These are phyloP conservation scores for Chironomus tentans DNA, from an alignment of 2,888 invertebrate species.

Conservation along the genomic window DNA sequence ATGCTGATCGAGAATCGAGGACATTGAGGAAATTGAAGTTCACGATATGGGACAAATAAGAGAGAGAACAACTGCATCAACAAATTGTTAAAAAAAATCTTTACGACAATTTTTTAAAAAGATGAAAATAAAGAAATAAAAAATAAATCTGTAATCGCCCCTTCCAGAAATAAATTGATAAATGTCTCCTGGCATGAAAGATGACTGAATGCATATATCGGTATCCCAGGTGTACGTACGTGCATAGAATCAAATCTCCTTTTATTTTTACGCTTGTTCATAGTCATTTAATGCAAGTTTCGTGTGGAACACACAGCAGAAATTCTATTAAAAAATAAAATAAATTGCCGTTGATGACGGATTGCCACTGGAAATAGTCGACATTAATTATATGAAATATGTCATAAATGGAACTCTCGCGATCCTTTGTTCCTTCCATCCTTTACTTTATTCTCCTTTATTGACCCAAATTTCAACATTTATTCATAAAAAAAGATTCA, in stretches of 20 bases:
- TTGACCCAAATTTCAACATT: constrained; percentile 12
- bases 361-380: constrained; percentile 16
- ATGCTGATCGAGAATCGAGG: not conserved
- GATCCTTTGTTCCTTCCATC: not conserved
- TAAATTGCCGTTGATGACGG: constrained; percentile 3
- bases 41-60: not conserved
- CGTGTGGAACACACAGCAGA: too few species aligned
- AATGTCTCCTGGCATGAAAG: not conserved
- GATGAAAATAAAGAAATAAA: not conserved
- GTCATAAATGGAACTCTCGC: not conserved
- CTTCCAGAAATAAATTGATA: not conserved
- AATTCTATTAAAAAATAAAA: not conserved
- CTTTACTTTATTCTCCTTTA: not conserved
- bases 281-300: not conserved
- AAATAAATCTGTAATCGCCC: too few species aligned
- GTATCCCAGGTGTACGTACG: constrained; percentile 16
- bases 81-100: constrained; percentile 14
- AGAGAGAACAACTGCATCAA: constrained; percentile 14
- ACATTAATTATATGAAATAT: not conserved
- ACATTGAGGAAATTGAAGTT: not conserved
- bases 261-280: constrained; percentile 17
- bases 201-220: not conserved
- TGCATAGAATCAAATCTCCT: constrained; percentile 11
- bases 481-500: not conserved
- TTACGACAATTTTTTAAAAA: not conserved